phyloP scores from a whole-genome alignment of 2,888 invertebrate species.

The Cantharis flavilabris region DNA sequence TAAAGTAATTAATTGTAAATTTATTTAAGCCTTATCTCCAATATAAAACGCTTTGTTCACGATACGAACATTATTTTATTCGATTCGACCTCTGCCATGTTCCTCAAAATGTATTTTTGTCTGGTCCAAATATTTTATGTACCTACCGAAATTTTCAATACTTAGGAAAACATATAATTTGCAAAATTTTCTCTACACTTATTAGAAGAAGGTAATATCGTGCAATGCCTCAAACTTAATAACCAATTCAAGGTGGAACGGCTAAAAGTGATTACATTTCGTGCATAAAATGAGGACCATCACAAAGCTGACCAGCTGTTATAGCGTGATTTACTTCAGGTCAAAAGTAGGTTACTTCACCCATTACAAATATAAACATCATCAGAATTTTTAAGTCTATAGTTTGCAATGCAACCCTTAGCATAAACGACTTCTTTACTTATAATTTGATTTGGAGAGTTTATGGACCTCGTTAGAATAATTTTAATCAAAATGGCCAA shows the following conservation, averaged over 20 bases:
- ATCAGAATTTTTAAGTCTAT: conserved; percentile 1
- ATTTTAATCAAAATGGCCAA: neutral
- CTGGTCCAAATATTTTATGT: neutral
- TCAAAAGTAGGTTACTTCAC: conserved; percentile 37
- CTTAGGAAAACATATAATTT: neutral
- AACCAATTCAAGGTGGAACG: conserved; percentile 19
- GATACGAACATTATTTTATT: neutral
- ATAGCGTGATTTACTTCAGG: conserved; percentile 35
- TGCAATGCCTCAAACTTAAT: conserved; percentile 23
- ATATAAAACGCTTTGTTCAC: neutral
- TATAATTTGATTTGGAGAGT: neutral
- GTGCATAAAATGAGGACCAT: conserved; percentile 16
- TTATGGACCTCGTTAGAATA: neutral
- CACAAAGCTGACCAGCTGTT: conserved; percentile 26
- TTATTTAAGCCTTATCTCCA: neutral
- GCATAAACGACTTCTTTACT: neutral
- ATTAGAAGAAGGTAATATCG: conserved; percentile 16
- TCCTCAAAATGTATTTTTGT: neutral
- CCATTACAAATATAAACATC: conserved; percentile 36
- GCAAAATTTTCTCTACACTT: conserved; percentile 2
- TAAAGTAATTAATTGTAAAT: neutral
- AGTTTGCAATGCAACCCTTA: neutral
- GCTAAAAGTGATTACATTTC: conserved; percentile 11
- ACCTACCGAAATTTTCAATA: neutral
- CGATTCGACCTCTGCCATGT: neutral